These are phyloP conservation scores for Aphodius sticticus DNA, from an alignment of 2,888 invertebrate species.

Conservation along the genomic window DNA sequence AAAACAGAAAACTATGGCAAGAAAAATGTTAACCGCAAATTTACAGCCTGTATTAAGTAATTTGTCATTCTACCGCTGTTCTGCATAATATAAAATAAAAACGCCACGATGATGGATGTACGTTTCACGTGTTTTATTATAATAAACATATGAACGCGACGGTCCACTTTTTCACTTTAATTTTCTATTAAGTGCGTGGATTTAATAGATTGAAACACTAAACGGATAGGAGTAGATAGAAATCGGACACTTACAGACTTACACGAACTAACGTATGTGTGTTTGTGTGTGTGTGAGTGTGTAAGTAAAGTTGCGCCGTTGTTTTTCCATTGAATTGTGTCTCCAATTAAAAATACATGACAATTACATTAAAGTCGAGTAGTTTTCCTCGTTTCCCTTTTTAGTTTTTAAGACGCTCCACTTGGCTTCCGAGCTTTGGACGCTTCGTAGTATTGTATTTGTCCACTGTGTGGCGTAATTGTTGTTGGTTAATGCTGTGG, in stretches of 20 bases:
- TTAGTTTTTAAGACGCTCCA: slow-evolving; percentile 43
- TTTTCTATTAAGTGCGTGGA: slow-evolving; percentile 12
- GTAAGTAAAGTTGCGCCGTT: slow-evolving; percentile 20
- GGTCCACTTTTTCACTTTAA: slow-evolving; percentile 16
- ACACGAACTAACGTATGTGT: slow-evolving; percentile 15
- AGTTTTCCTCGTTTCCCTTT: slow-evolving; percentile 50
- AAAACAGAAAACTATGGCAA: slow-evolving; percentile 21
- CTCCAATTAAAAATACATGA: slow-evolving; percentile 47
- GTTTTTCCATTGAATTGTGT: slow-evolving; percentile 34
- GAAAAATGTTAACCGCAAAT: slow-evolving; percentile 24
- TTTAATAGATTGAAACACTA: slow-evolving; percentile 11
- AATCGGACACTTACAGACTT: slow-evolving; percentile 27
- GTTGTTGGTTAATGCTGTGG: slow-evolving; percentile 21
- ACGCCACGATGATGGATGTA: slow-evolving; percentile 32
- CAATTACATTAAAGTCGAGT: slow-evolving; percentile 52
- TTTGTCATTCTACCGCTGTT: slow-evolving; percentile 32
- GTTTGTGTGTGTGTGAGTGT: not conserved
- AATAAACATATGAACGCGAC: slow-evolving; percentile 12
- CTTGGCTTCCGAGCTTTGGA: slow-evolving; percentile 31
- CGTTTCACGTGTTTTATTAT: slow-evolving; percentile 33
- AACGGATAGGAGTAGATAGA: slow-evolving; percentile 27
- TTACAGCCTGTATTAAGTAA: slow-evolving; percentile 31
- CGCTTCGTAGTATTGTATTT: slow-evolving; percentile 22
- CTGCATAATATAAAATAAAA: slow-evolving; percentile 26
- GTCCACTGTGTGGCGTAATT: slow-evolving; percentile 27